Evolutionary conservation across 2,888 invertebrate species (phyloP).

Genomic region (Nesidiocoris tenuis): DNA sequence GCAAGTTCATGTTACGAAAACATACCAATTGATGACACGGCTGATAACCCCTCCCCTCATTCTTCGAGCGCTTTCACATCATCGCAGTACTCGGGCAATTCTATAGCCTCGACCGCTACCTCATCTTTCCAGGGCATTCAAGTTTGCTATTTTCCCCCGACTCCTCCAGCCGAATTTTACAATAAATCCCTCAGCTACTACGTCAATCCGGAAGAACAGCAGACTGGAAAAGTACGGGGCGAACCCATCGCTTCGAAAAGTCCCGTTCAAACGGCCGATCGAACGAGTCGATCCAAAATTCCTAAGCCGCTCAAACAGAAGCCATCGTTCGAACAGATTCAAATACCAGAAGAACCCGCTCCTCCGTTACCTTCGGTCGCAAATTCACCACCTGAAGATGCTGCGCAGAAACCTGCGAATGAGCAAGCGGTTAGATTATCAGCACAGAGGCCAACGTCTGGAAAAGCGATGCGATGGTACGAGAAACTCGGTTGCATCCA

Average conservation of each 20-base stretch:
- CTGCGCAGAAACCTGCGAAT: neutral
- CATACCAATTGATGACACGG: too few species aligned
- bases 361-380: conserved; percentile 4
- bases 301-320: conserved; percentile 1
- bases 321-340: neutral
- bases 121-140: conserved; percentile 19
- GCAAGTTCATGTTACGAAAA: neutral
- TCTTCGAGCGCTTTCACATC: neutral
- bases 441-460: neutral
- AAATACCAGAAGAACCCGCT: neutral
- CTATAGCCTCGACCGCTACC: conserved; percentile 3
- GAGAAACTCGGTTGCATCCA: conserved; percentile 21
- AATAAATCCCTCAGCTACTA: neutral
- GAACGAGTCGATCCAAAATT: conserved; percentile 3
- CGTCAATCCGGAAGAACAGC: neutral
- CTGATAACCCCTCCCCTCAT: neutral
- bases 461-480: conserved; percentile 10
- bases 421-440: neutral
- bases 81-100: neutral
- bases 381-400: neutral
- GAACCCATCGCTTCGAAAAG: neutral
- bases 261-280: neutral
- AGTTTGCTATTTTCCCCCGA: conserved; percentile 23
- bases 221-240: neutral
- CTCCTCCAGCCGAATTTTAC: neutral